phyloP scores from a whole-genome alignment of 2,113 vertebrate genomes.

The Phoenicopterus ruber region DNA sequence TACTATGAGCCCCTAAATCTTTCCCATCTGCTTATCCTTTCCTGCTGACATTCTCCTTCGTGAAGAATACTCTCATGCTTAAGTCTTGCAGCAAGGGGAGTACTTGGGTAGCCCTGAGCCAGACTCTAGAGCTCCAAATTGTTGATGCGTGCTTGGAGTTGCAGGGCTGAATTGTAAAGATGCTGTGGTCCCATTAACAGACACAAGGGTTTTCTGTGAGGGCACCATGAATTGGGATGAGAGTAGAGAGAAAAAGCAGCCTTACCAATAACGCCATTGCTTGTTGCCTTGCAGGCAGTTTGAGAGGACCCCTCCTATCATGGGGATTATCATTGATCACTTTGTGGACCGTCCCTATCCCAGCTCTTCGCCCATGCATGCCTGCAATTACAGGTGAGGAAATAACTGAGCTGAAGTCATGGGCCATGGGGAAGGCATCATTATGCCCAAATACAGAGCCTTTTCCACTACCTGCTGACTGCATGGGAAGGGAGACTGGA shows the following conservation, averaged over 20 bases:
- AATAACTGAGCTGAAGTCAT: neutral
- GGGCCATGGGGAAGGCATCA: slow-evolving; percentile 30
- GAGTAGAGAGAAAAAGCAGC: neutral
- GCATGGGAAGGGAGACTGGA: neutral
- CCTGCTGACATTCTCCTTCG: neutral
- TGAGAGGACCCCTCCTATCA: slow-evolving; percentile 94
- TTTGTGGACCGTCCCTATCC: slow-evolving; percentile 93
- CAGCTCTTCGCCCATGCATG: slow-evolving; percentile 90
- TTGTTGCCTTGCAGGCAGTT: slow-evolving; percentile 88
- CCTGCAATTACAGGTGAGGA: slow-evolving; percentile 97
- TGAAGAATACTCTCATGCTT: neutral
- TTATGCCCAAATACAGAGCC: slow-evolving; percentile 28
- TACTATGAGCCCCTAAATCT: neutral
- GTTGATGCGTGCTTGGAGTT: slow-evolving; percentile 14
- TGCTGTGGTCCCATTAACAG: slow-evolving; percentile 3
- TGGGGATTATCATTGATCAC: slow-evolving; percentile 99
- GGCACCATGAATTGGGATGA: neutral
- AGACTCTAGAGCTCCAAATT: neutral
- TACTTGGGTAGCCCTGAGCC: slow-evolving; percentile 28
- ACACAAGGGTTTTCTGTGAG: neutral
- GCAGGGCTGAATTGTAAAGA: slow-evolving; percentile 5
- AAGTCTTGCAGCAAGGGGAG: neutral
- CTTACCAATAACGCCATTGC: slow-evolving; percentile 57
- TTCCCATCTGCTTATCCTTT: neutral
- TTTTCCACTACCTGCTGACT: neutral